Evolutionary conservation across 1,140 invertebrate species (phyloP), one percentile per base, ranked within the genome.

Genomic region (Heliconius melpomene): DNA sequence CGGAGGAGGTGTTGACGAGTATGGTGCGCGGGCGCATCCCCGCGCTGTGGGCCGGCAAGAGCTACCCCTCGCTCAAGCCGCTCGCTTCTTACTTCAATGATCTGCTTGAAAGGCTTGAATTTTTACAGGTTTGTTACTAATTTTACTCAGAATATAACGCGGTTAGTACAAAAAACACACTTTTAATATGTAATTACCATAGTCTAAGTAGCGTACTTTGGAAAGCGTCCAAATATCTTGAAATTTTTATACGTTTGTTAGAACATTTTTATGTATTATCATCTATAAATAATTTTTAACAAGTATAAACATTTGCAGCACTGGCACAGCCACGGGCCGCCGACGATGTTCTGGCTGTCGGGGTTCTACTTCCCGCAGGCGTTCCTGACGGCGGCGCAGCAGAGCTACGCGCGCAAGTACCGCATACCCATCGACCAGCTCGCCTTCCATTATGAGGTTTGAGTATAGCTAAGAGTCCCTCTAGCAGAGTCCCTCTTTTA

Each of bases 301-400:
- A 46, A 46, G 40, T 46, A 46, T 46, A 46, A 5, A 7, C 0
- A 20, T 20, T 66, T 29, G 23, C 87, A 98, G 96, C 95, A 96
- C 85, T 99, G 98, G 98, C 97, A 96, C 84, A 96, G 97, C 20
- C 86, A 97, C 81, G 98, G 98, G 9, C 96, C 97, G 23, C 98
- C 98, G 1, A 80, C 94, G 5, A 96, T 97, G 13, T 99, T 97
- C 93, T 99, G 98, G 98, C 93, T 99, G 46, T 98, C 98, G 0
- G 98, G 98, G 26, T 99, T 99, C 92, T 99, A 97, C 91, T 99
- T 99, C 90, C 98, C 98, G 0, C 98, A 99, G 95, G 98, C 98
- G 8, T 99, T 99, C 94, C 95, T 99, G 20, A 99, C 98, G 8
- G 98, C 98, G 36, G 97, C 97, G 23, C 96, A 98, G 85, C 98